A percentile compares a stretch with the other conserved stretches of the same genome.
Evolutionary conservation across 2,888 invertebrate genomes (phyloP).

Genomic region (Lepidochitona cinerea): DNA sequence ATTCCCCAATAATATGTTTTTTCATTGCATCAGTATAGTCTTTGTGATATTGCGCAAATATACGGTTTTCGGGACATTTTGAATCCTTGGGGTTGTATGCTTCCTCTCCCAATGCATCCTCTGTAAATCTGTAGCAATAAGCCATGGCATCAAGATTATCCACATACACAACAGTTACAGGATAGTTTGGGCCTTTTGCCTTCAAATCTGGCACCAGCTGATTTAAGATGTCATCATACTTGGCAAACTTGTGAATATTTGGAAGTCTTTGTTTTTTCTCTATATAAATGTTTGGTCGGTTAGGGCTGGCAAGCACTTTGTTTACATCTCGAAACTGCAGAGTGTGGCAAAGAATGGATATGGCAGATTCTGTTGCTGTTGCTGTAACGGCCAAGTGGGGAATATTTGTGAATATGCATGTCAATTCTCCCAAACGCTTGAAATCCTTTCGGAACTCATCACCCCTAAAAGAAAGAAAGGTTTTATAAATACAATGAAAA

Average conservation of each 20-base stretch:
- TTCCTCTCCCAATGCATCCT: not conserved
- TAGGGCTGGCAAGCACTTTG: too few species aligned
- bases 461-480: too few species aligned
- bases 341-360: too few species aligned
- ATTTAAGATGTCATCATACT: conserved; percentile 4
- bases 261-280: conserved; percentile 7
- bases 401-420: not conserved
- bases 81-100: not conserved
- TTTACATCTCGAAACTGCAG: too few species aligned
- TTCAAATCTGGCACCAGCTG: conserved; percentile 4
- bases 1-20: conserved; percentile 1
- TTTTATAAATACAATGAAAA: too few species aligned
- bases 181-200: not conserved
- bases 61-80: conserved; percentile 11
- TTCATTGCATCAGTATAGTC: not conserved
- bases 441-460: not conserved
- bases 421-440: not conserved
- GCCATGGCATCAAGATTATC: not conserved
- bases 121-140: conserved; percentile 5
- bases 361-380: too few species aligned
- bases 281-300: too few species aligned
- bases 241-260: conserved; percentile 10
- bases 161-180: conserved; percentile 10
- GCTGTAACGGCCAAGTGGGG: conserved; percentile 8
- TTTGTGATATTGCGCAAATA: conserved; percentile 15